phyloP scores from a whole-genome alignment of 2,888 invertebrate genomes.

The Oscheius sp. region DNA sequence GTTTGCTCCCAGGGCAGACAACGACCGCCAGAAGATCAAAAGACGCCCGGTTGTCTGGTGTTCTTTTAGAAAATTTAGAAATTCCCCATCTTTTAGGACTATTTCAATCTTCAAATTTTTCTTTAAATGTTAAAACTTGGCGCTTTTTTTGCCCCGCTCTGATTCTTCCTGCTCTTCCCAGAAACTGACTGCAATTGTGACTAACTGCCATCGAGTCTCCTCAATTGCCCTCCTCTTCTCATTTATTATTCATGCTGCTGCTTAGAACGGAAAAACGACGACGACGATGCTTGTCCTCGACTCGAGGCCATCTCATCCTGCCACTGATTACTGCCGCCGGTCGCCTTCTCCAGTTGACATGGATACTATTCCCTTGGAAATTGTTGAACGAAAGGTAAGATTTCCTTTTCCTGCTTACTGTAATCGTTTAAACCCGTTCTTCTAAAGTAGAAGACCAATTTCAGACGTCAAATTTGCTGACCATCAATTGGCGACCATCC shows the following conservation, averaged over 20 bases:
- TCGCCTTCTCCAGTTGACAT: background rate
- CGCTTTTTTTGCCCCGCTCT: background rate
- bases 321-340: background rate
- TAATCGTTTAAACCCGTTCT: too few species aligned
- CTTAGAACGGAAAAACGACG: slow-evolving; percentile 25
- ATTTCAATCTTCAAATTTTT: background rate
- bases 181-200: slow-evolving; percentile 11
- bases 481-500: slow-evolving; percentile 30
- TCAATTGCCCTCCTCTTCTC: slow-evolving; percentile 20
- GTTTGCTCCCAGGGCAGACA: too few species aligned
- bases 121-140: background rate
- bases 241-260: slow-evolving; percentile 34
- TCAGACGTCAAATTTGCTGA: slow-evolving; percentile 19
- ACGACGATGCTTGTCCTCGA: slow-evolving; percentile 34
- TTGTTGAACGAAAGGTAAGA: slow-evolving; percentile 8
- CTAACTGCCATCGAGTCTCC: slow-evolving; percentile 22
- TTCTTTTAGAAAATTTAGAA: too few species aligned
- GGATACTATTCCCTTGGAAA: slow-evolving; percentile 24
- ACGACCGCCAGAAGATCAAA: too few species aligned
- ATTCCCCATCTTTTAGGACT: background rate
- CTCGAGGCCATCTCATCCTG: slow-evolving; percentile 9
- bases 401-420: too few species aligned
- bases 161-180: background rate
- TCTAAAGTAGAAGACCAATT: background rate
- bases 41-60: too few species aligned